Percentiles rank a stretch among this genome's conserved stretches.
These are phyloP conservation scores for Sylvicola fuscatus DNA, from an alignment of 2,888 invertebrate genomes.

Conservation along the genomic window DNA sequence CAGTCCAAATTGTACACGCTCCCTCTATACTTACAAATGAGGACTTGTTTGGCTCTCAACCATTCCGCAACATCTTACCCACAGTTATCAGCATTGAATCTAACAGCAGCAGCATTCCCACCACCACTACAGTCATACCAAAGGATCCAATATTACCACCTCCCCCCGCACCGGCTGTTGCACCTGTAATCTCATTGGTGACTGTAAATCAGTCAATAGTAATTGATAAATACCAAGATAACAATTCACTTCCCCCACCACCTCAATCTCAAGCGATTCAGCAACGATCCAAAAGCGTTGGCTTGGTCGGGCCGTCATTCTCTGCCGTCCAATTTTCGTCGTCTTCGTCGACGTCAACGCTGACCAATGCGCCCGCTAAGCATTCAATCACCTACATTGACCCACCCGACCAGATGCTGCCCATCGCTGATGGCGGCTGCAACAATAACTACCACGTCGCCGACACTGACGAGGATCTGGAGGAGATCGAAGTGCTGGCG, in stretches of 20 bases:
- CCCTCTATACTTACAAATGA: constrained; percentile 6
- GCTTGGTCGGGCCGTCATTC: no score
- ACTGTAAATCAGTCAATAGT: constrained; percentile 25
- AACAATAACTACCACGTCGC: no score
- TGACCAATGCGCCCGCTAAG: not conserved
- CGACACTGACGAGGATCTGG: constrained; percentile 19
- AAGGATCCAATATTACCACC: constrained; percentile 2
- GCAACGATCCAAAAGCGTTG: no score
- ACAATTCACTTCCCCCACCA: not conserved
- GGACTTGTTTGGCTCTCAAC: constrained; percentile 24
- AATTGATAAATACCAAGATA: constrained; percentile 8
- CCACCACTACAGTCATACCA: no score
- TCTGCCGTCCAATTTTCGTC: not conserved
- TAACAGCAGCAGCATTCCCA: constrained; percentile 3
- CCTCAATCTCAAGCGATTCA: not conserved
- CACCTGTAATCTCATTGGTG: constrained; percentile 14
- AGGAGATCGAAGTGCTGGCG: constrained; percentile 12
- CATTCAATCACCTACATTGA: constrained; percentile 4
- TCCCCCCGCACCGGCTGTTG: constrained; percentile 1
- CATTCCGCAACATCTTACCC: constrained; percentile 19
- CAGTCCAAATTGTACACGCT: not conserved
- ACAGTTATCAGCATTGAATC: constrained; percentile 4
- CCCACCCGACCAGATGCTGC: constrained; percentile 11
- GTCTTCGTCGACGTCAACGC: not conserved
- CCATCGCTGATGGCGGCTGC: constrained; percentile 20